Evolutionary conservation across 1,140 invertebrate genomes (phyloP), one percentile per base, ranked within the genome.

Genomic region (Listronotus oregonensis): DNA sequence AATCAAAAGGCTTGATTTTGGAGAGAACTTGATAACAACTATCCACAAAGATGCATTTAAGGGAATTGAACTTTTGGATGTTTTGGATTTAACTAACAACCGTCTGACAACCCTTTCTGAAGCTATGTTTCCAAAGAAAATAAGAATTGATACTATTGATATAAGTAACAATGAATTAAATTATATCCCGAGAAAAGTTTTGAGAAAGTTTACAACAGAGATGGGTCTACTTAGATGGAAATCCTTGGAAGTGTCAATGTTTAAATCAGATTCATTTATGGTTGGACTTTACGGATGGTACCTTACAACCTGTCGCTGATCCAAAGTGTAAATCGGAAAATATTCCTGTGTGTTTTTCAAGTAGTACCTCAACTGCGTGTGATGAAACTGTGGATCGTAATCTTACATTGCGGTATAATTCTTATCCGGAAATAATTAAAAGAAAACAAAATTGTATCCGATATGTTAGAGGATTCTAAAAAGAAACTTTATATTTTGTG

Each of bases 241-340:
- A 49, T 15, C 46, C 46, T 49, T 49, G 46, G 46, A 49, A 49
- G 46, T 49, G 46, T 17, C 46, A 17, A 10, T 49, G 46, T 15
- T 49, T 49, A 17, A 27, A 49, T 15, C 3, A 3, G 8, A 49
- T 49, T 17, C 10, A 49, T 17, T 49, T 18, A 11, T 49, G 46
- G 46, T 17, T 49, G 46, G 39, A 40, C 39, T 40, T 40, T 3
- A 40, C n/a, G 1, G 39, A 14, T 40, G 39, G 39, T 14, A 40
- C n/a, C 7, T 12, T 14, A 12, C 10, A 40, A 40, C n/a, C 39
- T 14, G n/a, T 12, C 7, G n/a, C n/a, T 10, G 39, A 40, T 40
- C 39, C 39, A 12, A 14, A 40, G 39, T 40, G 39, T 7, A 40
- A 40, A 3, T 10, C 10, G 3, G 10, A 7, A 40, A 40, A 40